Base-by-base conservation (phyloP, 2,888 invertebrate genomes). In the Nemotelus pantherinus region DNA sequence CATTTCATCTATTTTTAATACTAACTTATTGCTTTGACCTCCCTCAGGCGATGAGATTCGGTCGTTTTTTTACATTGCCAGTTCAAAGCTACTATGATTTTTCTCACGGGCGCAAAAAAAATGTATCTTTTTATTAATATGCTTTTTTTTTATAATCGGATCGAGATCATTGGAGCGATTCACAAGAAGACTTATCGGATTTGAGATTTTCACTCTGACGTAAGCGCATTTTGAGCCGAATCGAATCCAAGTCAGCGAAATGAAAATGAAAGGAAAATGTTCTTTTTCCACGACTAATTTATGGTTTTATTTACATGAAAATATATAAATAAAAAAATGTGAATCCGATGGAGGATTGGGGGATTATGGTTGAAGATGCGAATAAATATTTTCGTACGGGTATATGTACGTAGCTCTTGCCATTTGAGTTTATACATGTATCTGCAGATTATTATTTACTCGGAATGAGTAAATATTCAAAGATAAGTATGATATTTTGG, bases 221-320 rank as follows among this genome's bases (percentile, higher is more conserved):
- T 70, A n/a, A 47, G 41, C 43, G 7, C 6, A 7, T n/a, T 50
- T 3, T 39, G 63, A 3, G 3, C 1, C 25, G 4, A 65, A 43
- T 25, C 50, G 53, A 53, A 47, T 53, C 55, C 10, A 44, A 65
- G 65, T 45, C 47, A 47, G 7, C 43, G 63, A 63, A 41, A 43
- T 7, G 63, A 47, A 65, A 65, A 9, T 10, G 43, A 45, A 65
- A 58, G 25, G 25, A 58, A 74, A 63, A 74, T 39, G 6, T 39
- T 7, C 39, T 5, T 48, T 9, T 25, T 58, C 63, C 7, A 48
- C 25, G 47, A 4, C 60, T 63, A 74, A 74, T 74, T 74, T 74
- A 74, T 74, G 74, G 74, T 74, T 74, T 74, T 63, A 74, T 74
- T 63, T 74, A 74, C 74, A 48, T 60, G 63, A 60, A 60, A 74